Evolutionary conservation across 2,113 vertebrate genomes (phyloP).

Genomic region (Thryonomys swinderianus): DNA sequence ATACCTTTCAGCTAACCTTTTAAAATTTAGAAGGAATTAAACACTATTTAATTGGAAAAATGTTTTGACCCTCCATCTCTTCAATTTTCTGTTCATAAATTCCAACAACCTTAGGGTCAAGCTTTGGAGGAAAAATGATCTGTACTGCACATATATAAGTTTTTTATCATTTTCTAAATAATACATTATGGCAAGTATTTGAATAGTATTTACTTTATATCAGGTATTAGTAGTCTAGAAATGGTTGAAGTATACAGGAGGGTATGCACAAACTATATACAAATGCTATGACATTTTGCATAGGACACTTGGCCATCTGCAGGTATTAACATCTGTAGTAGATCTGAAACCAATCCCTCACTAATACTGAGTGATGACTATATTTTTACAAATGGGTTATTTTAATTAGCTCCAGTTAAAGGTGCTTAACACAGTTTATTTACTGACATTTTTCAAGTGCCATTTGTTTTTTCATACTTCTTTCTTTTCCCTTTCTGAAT

Average conservation of each 20-base stretch:
- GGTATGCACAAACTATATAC: not conserved
- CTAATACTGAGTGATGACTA: not conserved
- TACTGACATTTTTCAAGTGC: constrained; percentile 32
- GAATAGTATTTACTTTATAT: not conserved
- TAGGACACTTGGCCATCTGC: not conserved
- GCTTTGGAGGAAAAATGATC: not conserved
- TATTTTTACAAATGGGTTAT: constrained; percentile 47
- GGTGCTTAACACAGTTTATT: constrained; percentile 27
- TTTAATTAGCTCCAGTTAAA: constrained; percentile 50
- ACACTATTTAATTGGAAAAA: constrained; percentile 19
- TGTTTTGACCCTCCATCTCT: not conserved
- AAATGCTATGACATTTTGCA: not conserved
- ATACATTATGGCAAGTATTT: not conserved
- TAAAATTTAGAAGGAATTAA: constrained; percentile 57
- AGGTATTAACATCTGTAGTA: not conserved
- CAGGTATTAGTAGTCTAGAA: not conserved
- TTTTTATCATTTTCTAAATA: not conserved
- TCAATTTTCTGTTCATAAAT: not conserved
- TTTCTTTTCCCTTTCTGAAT: constrained; percentile 35
- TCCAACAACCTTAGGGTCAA: not conserved
- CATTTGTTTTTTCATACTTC: not conserved
- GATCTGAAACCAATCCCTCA: not conserved
- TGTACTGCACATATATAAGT: not conserved
- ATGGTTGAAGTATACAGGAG: not conserved
- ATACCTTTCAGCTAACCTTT: constrained; percentile 14